Conservation (phyloP, 2,797 vertebrate species). For the Chrysocyon brachyurus region DNA sequence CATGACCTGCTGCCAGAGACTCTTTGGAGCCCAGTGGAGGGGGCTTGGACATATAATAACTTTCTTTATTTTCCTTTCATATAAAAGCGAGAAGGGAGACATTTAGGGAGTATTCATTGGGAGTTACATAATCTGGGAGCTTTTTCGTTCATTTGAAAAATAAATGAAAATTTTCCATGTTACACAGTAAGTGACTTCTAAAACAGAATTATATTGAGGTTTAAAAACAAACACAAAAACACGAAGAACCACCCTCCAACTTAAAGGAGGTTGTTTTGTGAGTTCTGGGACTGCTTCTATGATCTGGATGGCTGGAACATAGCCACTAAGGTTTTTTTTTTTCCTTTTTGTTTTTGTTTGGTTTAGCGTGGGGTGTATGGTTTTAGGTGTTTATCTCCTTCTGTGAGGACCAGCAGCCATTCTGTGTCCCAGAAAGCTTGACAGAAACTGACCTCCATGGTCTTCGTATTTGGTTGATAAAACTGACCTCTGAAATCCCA, state of each 20-base stretch:
- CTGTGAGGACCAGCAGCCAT: neutral
- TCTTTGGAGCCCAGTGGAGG: neutral
- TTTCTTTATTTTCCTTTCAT: neutral
- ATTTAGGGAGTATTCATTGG: neutral
- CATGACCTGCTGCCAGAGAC: neutral
- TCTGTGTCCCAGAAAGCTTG: neutral
- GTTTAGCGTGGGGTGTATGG: constrained; percentile 18
- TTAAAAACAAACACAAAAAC: neutral
- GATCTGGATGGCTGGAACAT: neutral
- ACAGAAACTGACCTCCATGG: neutral
- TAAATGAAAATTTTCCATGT: neutral
- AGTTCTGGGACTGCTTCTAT: neutral
- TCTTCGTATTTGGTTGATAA: constrained; percentile 46
- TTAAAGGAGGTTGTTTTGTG: neutral
- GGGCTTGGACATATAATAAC: neutral
- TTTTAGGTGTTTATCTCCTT: constrained; percentile 34
- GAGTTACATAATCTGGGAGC: neutral
- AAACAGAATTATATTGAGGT: neutral
- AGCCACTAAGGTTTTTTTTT: neutral
- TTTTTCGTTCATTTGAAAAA: constrained; percentile 66
- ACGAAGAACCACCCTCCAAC: neutral
- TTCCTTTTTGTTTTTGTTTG: neutral
- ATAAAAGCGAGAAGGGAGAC: neutral
- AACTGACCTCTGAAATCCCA: neutral
- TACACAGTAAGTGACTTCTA: neutral